phyloP scores from a whole-genome alignment of 2,888 invertebrate species.

The Homarus gammarus region DNA sequence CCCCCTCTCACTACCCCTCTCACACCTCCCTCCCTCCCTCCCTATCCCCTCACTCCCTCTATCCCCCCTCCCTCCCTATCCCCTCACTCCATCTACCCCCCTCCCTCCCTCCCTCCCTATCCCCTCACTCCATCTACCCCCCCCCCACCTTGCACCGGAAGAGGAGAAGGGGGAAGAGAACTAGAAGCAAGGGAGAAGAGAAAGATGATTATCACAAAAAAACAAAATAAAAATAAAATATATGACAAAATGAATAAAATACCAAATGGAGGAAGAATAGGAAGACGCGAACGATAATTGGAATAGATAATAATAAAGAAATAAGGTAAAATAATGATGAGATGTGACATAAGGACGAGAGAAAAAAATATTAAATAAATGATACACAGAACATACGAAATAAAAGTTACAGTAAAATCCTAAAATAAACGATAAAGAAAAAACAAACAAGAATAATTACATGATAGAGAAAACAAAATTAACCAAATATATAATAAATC shows the following conservation, averaged over 20 bases:
- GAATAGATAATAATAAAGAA: background rate
- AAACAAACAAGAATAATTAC: no score
- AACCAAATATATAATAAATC: no score
- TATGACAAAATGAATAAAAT: background rate
- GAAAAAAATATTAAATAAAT: background rate
- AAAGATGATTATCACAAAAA: no score
- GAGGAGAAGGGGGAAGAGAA: background rate
- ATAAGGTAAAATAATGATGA: no score
- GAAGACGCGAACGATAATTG: background rate
- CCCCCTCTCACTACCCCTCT: no score
- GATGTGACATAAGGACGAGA: background rate
- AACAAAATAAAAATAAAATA: background rate
- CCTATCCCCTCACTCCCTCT: background rate
- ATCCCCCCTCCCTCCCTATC: background rate
- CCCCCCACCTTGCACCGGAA: background rate
- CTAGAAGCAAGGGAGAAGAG: constrained; percentile 17
- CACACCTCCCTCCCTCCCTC: background rate
- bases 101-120: background rate
- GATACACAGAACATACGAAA: background rate
- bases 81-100: background rate
- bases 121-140: background rate
- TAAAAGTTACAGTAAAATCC: no score
- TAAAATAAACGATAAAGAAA: no score
- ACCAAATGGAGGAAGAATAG: background rate
- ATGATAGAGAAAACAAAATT: no score